These are phyloP conservation scores for Lepus townsendii DNA, from an alignment of 2,797 vertebrate genomes.

Conservation along the genomic window DNA sequence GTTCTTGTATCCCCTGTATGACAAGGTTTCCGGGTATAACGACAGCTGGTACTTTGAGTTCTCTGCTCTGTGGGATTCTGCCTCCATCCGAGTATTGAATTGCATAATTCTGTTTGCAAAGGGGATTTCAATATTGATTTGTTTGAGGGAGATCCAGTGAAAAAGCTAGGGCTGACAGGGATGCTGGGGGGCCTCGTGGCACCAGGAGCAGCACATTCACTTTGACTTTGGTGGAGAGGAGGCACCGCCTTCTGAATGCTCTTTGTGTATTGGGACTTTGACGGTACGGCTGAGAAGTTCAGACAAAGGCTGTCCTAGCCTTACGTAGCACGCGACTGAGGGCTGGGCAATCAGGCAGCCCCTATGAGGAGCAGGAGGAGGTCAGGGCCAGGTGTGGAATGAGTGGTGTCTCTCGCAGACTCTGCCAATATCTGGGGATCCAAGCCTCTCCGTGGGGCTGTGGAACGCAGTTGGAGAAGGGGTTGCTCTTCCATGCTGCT, in stretches of 20 bases:
- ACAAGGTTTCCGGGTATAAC: not conserved
- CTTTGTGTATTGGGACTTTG: not conserved
- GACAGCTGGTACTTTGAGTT: not conserved
- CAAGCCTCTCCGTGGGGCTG: not conserved
- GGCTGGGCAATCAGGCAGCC: not conserved
- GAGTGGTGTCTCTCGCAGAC: not conserved
- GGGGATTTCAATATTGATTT: not conserved
- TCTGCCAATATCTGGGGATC: not conserved
- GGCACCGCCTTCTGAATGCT: not conserved
- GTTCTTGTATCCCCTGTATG: not conserved
- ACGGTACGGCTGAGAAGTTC: not conserved
- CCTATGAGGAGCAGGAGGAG: not conserved
- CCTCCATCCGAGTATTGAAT: not conserved
- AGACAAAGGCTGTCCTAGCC: not conserved
- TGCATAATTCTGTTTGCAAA: not conserved
- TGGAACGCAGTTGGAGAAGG: not conserved
- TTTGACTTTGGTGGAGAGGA: not conserved
- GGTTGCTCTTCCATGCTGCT: not conserved
- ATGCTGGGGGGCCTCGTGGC: fast-evolving
- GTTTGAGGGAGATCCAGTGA: not conserved
- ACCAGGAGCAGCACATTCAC: not conserved
- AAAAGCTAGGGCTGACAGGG: not conserved
- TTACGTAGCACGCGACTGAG: not conserved
- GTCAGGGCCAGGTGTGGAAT: not conserved
- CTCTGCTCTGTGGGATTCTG: not conserved